phyloP scores from a whole-genome alignment of 23 tunicate species.

The Phallusia fumigata region DNA sequence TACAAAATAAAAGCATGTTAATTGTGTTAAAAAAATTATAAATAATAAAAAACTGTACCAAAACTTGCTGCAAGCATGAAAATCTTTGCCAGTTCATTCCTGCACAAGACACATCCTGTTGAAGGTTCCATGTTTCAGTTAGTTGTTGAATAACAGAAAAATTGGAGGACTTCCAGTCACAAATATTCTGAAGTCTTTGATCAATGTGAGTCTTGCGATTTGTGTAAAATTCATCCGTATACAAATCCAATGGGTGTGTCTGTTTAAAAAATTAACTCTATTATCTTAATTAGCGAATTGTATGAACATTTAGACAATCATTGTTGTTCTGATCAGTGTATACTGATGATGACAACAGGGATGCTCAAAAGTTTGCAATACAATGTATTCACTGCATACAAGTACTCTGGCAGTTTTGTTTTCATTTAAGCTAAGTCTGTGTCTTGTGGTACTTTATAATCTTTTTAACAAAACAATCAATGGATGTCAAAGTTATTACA shows the following conservation, averaged over 20 bases:
- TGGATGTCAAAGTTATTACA: background rate
- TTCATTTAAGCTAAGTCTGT: too few relatives aligned
- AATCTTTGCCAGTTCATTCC: constrained; percentile 89
- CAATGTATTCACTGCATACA: too few relatives aligned
- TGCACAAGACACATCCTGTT: constrained; percentile 51
- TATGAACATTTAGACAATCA: too few relatives aligned
- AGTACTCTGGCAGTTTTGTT: too few relatives aligned
- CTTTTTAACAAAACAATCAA: too few relatives aligned
- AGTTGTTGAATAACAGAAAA: constrained; percentile 29
- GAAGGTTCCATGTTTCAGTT: constrained; percentile 36
- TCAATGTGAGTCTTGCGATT: constrained; percentile 46
- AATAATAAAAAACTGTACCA: constrained; percentile 22
- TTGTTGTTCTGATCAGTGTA: too few relatives aligned
- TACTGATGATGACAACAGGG: too few relatives aligned
- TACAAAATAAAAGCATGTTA: background rate
- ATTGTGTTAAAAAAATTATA: background rate
- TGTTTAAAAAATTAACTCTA: too few relatives aligned
- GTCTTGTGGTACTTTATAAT: too few relatives aligned
- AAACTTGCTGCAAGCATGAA: constrained; percentile 42
- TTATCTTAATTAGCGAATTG: too few relatives aligned
- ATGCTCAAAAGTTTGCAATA: too few relatives aligned
- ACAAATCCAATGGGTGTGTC: constrained; percentile 74
- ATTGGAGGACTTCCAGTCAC: constrained; percentile 24
- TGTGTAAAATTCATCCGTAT: constrained; percentile 65
- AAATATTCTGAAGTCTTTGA: constrained; percentile 36